phyloP scores from a whole-genome alignment of 2,797 vertebrate species.

The Sebastes dallii region DNA sequence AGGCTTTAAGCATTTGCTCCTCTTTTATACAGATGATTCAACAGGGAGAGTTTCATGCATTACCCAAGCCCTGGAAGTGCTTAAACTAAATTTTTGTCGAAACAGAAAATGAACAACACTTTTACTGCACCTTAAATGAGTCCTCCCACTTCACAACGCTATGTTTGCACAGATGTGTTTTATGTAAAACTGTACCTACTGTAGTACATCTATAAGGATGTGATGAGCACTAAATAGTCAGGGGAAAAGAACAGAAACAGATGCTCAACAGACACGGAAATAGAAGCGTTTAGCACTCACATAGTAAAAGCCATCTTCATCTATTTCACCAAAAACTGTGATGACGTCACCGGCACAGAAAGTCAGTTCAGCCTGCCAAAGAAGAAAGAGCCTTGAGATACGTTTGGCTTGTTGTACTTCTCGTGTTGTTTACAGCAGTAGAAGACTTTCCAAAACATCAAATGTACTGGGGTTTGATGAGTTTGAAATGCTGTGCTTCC shows the following conservation, averaged over 20 bases:
- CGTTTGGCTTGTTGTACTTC: not conserved
- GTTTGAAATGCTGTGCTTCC: constrained; percentile 70
- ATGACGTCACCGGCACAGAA: constrained; percentile 98
- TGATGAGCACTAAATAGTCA: no score
- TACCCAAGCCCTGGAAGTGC: not conserved
- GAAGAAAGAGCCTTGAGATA: constrained; percentile 29
- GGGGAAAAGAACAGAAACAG: not conserved
- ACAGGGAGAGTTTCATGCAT: not conserved
- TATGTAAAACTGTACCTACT: not conserved
- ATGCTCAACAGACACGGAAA: not conserved
- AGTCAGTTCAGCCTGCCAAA: constrained; percentile 90
- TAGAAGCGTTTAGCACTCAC: constrained; percentile 82
- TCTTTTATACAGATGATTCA: not conserved
- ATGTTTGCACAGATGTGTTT: not conserved
- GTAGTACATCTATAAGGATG: not conserved
- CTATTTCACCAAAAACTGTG: constrained; percentile 94
- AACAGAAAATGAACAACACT: not conserved
- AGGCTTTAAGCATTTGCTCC: no score
- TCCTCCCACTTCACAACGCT: not conserved
- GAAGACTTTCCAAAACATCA: constrained; percentile 42
- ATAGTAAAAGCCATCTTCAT: constrained; percentile 99
- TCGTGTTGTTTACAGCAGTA: not conserved
- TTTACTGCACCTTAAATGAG: not conserved
- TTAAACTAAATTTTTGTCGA: not conserved
- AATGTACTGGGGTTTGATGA: constrained; percentile 45